Evolutionary conservation across 1,140 invertebrate genomes (phyloP).

Genomic region (Samia ricini): DNA sequence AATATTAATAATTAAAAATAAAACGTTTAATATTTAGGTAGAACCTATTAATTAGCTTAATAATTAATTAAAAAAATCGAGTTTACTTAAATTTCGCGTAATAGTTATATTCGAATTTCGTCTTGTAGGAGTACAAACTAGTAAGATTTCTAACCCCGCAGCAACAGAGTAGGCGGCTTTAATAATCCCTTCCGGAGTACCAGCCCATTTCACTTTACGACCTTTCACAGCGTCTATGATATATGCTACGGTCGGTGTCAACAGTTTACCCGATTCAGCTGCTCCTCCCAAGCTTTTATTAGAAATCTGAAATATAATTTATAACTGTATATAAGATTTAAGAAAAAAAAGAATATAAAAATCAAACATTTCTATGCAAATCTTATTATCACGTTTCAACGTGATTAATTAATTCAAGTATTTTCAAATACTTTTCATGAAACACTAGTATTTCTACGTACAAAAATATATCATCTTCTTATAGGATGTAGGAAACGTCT

Average conservation of each 20-base stretch:
- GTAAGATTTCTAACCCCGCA: constrained; percentile 79
- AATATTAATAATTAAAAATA: no score
- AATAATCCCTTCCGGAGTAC: constrained; percentile 81
- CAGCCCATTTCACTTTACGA: constrained; percentile 77
- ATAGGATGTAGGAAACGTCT: no score
- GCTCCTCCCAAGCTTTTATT: constrained; percentile 85
- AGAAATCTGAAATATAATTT: constrained; percentile 70
- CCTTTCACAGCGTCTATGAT: constrained; percentile 62
- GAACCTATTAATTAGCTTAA: no score
- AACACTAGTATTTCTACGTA: no score
- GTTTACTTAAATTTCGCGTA: not conserved
- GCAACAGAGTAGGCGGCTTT: constrained; percentile 83
- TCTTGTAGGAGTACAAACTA: not conserved
- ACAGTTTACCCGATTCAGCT: constrained; percentile 75
- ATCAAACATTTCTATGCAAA: no score
- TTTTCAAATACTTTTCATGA: no score
- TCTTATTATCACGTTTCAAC: no score
- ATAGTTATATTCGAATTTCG: constrained; percentile 12
- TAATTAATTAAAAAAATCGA: not conserved
- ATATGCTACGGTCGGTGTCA: constrained; percentile 85
- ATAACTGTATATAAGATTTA: not conserved
- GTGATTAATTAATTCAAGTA: no score
- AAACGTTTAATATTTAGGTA: no score
- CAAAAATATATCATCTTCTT: no score
- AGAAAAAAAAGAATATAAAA: no score